Evolutionary conservation across 2,888 invertebrate species (phyloP).

Genomic region (Idaea straminata): DNA sequence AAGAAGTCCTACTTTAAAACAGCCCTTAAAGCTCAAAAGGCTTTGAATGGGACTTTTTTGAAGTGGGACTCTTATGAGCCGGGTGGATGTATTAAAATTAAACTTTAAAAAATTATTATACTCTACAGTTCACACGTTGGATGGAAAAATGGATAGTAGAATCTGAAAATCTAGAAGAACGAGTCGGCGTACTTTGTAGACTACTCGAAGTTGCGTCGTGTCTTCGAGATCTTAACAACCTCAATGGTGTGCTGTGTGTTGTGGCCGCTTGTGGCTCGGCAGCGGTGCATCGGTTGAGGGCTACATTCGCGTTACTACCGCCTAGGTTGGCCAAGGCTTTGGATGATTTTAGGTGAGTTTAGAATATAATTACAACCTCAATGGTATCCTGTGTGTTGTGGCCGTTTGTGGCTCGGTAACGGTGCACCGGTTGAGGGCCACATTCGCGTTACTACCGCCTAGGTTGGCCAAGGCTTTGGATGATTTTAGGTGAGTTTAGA

Average conservation of each 20-base stretch:
- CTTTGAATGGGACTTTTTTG: too few species aligned
- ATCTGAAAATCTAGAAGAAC: conserved; percentile 96
- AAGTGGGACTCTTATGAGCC: too few species aligned
- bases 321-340: conserved; percentile 88
- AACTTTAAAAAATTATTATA: background rate
- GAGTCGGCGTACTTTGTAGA: conserved; percentile 93
- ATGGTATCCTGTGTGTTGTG: conserved; percentile 96
- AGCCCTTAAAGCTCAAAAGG: too few species aligned
- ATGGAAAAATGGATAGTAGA: conserved; percentile 97
- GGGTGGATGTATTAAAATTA: too few species aligned
- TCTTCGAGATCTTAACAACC: conserved; percentile 97
- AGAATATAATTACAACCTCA: conserved; percentile 88
- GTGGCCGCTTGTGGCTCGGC: conserved; percentile 95
- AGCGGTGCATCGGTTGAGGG: conserved; percentile 92
- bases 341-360: conserved; percentile 83
- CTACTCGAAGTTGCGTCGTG: conserved; percentile 96
- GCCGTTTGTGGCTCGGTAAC: conserved; percentile 96
- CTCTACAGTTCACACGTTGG: conserved; percentile 93
- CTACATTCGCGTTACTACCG: conserved; percentile 74
- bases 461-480: conserved; percentile 90
- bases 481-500: conserved; percentile 79
- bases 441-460: conserved; percentile 77
- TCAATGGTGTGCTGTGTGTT: conserved; percentile 97
- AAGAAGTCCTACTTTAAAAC: too few species aligned
- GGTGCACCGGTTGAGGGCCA: conserved; percentile 90